Conservation (phyloP, 2,797 vertebrate genomes). For the Jordanella pulchra region DNA sequence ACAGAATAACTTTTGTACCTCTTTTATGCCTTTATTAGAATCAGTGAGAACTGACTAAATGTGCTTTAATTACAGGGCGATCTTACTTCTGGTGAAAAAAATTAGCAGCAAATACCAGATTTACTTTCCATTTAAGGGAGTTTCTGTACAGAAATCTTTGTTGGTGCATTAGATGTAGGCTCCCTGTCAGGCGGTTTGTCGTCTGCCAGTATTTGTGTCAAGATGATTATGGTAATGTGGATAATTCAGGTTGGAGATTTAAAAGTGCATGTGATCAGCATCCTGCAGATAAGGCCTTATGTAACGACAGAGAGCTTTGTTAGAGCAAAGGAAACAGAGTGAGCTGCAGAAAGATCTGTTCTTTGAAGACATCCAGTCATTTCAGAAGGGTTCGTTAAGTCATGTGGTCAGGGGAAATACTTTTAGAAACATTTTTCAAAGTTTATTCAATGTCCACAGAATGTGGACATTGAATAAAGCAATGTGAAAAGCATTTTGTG, state of each 20-base stretch:
- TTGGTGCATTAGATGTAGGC: not conserved
- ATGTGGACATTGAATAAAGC: no score
- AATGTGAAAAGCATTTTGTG: no score
- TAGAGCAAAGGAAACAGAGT: constrained; percentile 8
- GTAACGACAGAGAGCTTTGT: constrained; percentile 7
- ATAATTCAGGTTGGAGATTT: constrained; percentile 35
- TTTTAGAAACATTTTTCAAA: not conserved
- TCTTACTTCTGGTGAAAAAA: not conserved
- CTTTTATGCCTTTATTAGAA: not conserved
- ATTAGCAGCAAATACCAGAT: not conserved
- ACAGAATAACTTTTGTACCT: not conserved
- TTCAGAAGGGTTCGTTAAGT: not conserved
- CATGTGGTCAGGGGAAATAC: not conserved
- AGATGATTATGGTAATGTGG: constrained; percentile 50
- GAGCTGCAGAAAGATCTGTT: not conserved
- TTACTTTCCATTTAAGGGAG: not conserved
- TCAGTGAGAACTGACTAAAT: not conserved
- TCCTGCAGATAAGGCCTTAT: constrained; percentile 40
- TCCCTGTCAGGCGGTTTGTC: constrained; percentile 20
- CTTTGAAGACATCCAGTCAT: not conserved
- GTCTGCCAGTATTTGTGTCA: constrained; percentile 29
- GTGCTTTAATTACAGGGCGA: no score
- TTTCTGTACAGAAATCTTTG: not conserved
- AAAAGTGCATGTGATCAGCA: constrained; percentile 34
- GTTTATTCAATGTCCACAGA: no score